Evolutionary conservation across 2,888 invertebrate species (phyloP), one percentile per base, ranked within the genome.

Genomic region (Ichneumoninae sp.): DNA sequence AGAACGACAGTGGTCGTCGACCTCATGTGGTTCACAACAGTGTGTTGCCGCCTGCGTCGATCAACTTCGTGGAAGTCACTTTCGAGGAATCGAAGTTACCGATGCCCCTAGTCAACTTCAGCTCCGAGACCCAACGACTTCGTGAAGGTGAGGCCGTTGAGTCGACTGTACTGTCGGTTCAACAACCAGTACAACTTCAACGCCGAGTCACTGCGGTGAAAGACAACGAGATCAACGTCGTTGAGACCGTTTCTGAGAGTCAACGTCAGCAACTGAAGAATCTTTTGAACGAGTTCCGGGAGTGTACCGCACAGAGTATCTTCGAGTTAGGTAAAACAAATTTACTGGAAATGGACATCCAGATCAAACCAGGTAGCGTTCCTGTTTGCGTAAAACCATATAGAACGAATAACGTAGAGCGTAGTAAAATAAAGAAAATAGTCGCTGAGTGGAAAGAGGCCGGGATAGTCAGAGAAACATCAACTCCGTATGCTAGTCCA

Each of bases 371-470:
- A 3, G 77, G 75, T 6, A 54, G 74, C 8, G 70, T 69, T 6
- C 83, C 86, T 0, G 69, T 74, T 13, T 10, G 44, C 52, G 16
- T 50, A 0, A 85, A 79, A 65, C 86, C 85, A 5, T 33, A 33
- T 33, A 33, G 5, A 33, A 60, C 74, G 3, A 76, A 74, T 10
- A 30, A 40, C 0, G 60, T 30, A 10, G 79, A 84, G 36, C 84
- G 84, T 8, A 81, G 79, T 16, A 65, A 22, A 3, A 86, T 86
- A 8, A 70, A 52, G n/a, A n/a, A 80, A 50, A 84, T 86, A 5
- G 76, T 85, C 3, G n/a, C 57, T 4, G 83, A 87, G 1, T 84
- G 83, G 83, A 69, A 70, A 76, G 33, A 54, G 4, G 68, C 68
- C 1, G 86, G 86, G 2, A 80, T 87, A 5, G 82, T 83, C 1